Conservation (phyloP, 2,888 invertebrate species). For the Melieria crassipennis region DNA sequence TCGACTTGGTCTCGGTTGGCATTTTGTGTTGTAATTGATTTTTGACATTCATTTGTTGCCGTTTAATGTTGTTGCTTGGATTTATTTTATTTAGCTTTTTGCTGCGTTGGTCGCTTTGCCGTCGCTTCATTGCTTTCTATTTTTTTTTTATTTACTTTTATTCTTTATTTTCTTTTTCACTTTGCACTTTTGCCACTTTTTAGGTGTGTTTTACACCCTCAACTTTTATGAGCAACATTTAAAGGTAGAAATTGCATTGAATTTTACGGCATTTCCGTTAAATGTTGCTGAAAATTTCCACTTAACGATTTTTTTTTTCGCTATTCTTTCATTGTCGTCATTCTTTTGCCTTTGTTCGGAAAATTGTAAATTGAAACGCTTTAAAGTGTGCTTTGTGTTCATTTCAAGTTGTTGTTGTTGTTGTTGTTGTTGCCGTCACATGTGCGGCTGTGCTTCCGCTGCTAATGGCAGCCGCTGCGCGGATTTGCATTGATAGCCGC, state of each 20-base stretch:
- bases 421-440: slow-evolving; percentile 13
- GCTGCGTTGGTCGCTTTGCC: background rate
- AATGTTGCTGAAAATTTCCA: slow-evolving; percentile 46
- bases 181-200: no score
- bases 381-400: background rate
- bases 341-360: background rate
- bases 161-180: no score
- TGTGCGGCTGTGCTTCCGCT: slow-evolving; percentile 56
- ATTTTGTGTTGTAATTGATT: slow-evolving; percentile 38
- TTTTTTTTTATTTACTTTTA: no score
- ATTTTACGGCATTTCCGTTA: slow-evolving; percentile 12
- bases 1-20: slow-evolving; percentile 19
- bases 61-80: slow-evolving; percentile 4
- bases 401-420: background rate
- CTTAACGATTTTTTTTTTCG: slow-evolving; percentile 11
- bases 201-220: no score
- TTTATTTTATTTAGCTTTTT: background rate
- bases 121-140: background rate
- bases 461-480: slow-evolving; percentile 49
- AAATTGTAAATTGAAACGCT: slow-evolving; percentile 17
- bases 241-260: slow-evolving; percentile 38
- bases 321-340: background rate
- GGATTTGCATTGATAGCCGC: no score
- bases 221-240: slow-evolving; percentile 18
- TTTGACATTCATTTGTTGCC: slow-evolving; percentile 33